Evolutionary conservation across 2,888 invertebrate species (phyloP).

Genomic region (Drosophila mettleri): DNA sequence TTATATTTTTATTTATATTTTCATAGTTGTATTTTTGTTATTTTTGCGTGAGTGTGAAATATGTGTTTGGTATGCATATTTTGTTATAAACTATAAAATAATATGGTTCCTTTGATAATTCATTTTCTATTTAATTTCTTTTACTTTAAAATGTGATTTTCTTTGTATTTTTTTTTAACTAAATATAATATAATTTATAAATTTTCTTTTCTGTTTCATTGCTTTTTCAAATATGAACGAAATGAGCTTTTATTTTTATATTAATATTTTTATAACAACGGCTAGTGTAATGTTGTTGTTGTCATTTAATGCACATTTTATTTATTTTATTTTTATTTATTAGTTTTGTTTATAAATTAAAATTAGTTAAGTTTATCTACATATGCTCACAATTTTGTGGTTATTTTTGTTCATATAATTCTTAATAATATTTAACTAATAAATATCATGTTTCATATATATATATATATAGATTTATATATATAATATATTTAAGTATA

Average conservation of each 20-base stretch:
- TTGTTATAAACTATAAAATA: conserved; percentile 14
- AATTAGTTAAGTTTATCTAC: conserved; percentile 79
- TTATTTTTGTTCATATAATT: conserved; percentile 53
- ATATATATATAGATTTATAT: conserved; percentile 29
- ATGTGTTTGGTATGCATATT: conserved; percentile 31
- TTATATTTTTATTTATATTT: conserved; percentile 20
- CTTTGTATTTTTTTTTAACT: conserved; percentile 28
- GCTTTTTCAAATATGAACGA: conserved; percentile 28
- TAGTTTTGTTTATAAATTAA: conserved; percentile 58
- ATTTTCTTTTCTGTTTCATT: conserved; percentile 14
- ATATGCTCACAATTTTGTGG: conserved; percentile 65
- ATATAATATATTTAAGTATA: conserved; percentile 24
- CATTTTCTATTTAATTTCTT: neutral
- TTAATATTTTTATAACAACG: conserved; percentile 39
- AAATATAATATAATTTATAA: conserved; percentile 22
- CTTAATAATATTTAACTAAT: conserved; percentile 73
- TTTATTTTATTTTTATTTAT: conserved; percentile 18
- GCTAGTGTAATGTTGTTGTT: conserved; percentile 48
- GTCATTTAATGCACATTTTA: conserved; percentile 34
- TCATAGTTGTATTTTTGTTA: conserved; percentile 9
- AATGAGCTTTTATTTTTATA: conserved; percentile 16
- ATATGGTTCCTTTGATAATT: conserved; percentile 5
- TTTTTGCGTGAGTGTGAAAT: conserved; percentile 27
- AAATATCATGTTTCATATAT: conserved; percentile 47
- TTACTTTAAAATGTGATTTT: conserved; percentile 25